A percentile compares a stretch with the other conserved stretches of the same genome.
Evolutionary conservation across 2,113 vertebrate species (phyloP).

Genomic region (Pollimyrus isidori): DNA sequence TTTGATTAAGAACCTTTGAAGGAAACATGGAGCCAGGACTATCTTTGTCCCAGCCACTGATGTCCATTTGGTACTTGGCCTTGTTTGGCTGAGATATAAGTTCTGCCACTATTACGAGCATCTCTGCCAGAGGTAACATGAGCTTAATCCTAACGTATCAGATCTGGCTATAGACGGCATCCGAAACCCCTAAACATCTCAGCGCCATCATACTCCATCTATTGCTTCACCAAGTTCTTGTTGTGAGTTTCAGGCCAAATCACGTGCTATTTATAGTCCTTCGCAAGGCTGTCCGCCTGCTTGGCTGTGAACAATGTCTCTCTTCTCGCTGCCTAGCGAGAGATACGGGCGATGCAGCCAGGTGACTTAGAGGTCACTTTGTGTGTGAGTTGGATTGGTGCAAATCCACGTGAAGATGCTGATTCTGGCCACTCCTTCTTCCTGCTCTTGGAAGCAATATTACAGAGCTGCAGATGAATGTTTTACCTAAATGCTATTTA

Average conservation of each 20-base stretch:
- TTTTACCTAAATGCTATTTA: background rate
- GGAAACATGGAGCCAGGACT: background rate
- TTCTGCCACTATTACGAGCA: background rate
- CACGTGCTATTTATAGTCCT: slow-evolving; percentile 26
- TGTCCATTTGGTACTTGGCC: background rate
- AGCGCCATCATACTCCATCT: background rate
- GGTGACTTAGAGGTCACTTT: slow-evolving; percentile 30
- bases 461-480: background rate
- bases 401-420: background rate
- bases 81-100: background rate
- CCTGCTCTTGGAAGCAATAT: background rate
- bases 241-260: slow-evolving; percentile 21
- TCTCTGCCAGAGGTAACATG: background rate
- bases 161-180: background rate
- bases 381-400: slow-evolving; percentile 19
- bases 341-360: slow-evolving; percentile 28
- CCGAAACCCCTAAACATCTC: background rate
- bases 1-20: background rate
- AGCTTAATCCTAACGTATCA: background rate
- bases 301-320: slow-evolving; percentile 34
- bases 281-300: slow-evolving; percentile 19
- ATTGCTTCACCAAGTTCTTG: background rate
- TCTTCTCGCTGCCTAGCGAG: slow-evolving; percentile 32
- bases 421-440: background rate
- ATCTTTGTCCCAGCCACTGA: background rate